Base-by-base conservation (phyloP, 2,888 invertebrate species). In the Barypeithes pellucidus region DNA sequence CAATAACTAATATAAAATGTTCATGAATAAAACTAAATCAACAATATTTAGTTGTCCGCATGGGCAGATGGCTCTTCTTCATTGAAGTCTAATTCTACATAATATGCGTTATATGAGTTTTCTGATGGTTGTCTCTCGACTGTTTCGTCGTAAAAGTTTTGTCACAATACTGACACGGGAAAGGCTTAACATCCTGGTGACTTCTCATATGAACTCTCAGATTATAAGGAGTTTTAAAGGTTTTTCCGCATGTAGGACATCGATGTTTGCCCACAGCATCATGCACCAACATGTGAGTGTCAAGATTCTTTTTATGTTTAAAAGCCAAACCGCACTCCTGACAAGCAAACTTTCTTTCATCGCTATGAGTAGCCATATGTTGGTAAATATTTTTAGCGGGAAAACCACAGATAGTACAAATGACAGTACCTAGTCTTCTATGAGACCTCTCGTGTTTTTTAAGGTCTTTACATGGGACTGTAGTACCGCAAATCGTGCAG, bases 221-320 rank as follows among this genome's bases (percentile, higher is more conserved):
- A 20, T 78, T 78, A 54, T 76, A 77, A 0, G 77, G 71, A 1
- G 78, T 79, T 60, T 79, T 80, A 65, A 89, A 88, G 0, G 87
- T 82, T 73, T 89, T 88, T 71, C 81, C 83, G 76, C 89, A 89
- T 63, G 84, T 87, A 67, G 80, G 81, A 71, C 89, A 89, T 14
- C 87, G 86, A 63, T 84, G 83, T 20, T 88, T 86, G 69, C 86
- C 88, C 0, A 84, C 85, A 0, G 86, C 85, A 62, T 84, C 87
- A 60, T 88, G 88, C 20, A 78, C 79, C 50, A 79, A 63, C 76
- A 73, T 76, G 24, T 81, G 81, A 12, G 76, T 71, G 12, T 72
- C 72, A 8, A 80, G 61, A 67, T 76, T 78, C 20, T 78, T 79
- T 18, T 74, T 77, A 29, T 77, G 75, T 14, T 79, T 78, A 67